phyloP scores from a whole-genome alignment of 2,888 invertebrate genomes.

The Tubulanus polymorphus region DNA sequence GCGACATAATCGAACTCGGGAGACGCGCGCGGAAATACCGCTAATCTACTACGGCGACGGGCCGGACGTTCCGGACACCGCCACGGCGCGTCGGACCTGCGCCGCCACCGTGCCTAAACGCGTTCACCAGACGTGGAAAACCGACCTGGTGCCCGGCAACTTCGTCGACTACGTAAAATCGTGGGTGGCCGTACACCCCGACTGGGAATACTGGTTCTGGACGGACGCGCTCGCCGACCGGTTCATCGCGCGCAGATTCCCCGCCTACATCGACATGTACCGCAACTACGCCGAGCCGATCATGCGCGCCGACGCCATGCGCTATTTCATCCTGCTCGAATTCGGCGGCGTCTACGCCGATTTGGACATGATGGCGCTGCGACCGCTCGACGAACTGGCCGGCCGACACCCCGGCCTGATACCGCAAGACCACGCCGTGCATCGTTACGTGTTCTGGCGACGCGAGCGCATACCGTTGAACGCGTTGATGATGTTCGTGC shows the following conservation, averaged over 20 bases:
- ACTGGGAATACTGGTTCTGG: constrained; percentile 50
- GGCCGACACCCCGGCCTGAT: constrained; percentile 36
- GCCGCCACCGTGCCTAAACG: too few relatives aligned
- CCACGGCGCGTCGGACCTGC: too few relatives aligned
- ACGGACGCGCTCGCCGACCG: constrained; percentile 40
- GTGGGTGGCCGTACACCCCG: constrained; percentile 40
- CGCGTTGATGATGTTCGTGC: constrained; percentile 37
- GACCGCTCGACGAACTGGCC: constrained; percentile 32
- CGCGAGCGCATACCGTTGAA: constrained; percentile 34
- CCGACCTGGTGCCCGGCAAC: constrained; percentile 30
- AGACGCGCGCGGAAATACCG: too few relatives aligned
- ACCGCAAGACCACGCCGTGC: constrained; percentile 41
- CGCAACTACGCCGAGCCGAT: constrained; percentile 38
- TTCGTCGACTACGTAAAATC: constrained; percentile 37
- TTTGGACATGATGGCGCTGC: constrained; percentile 43
- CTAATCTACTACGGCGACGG: too few relatives aligned
- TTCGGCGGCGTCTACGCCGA: constrained; percentile 48
- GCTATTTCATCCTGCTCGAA: constrained; percentile 45
- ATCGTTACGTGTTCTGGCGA: constrained; percentile 19
- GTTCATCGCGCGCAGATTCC: constrained; percentile 37
- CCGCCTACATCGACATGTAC: constrained; percentile 30
- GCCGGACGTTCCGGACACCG: too few relatives aligned
- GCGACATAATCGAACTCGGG: too few relatives aligned
- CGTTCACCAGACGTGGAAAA: constrained; percentile 44
- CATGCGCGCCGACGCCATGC: constrained; percentile 40